Evolutionary conservation across 2,888 invertebrate species (phyloP).

Genomic region (Glaucopsyche alexis): DNA sequence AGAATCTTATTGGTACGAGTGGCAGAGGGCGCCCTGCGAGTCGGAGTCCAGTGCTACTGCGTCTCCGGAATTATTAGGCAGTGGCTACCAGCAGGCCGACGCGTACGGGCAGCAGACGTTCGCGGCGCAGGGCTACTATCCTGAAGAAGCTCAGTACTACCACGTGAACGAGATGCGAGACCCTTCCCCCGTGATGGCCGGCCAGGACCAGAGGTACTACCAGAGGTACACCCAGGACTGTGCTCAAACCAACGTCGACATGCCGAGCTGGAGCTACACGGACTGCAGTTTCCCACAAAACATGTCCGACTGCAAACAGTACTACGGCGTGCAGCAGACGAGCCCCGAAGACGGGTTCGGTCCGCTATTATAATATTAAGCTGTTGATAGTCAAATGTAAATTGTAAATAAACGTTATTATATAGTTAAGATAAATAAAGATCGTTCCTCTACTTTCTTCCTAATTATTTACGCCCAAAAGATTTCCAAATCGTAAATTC

Average conservation of each 20-base stretch:
- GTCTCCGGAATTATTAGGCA: slow-evolving; percentile 77
- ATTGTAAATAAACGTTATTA: slow-evolving; percentile 36
- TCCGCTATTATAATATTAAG: slow-evolving; percentile 60
- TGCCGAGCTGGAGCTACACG: slow-evolving; percentile 63
- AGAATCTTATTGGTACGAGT: slow-evolving; percentile 80
- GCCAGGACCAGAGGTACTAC: slow-evolving; percentile 64
- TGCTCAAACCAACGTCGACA: slow-evolving; percentile 56
- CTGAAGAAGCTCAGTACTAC: slow-evolving; percentile 70
- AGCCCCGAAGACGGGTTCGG: slow-evolving; percentile 62
- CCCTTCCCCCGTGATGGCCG: slow-evolving; percentile 56
- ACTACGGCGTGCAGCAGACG: slow-evolving; percentile 61
- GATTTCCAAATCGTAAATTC: no score
- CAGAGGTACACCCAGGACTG: slow-evolving; percentile 62
- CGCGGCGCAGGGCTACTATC: slow-evolving; percentile 62
- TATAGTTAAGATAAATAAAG: slow-evolving; percentile 32
- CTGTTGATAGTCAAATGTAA: slow-evolving; percentile 42
- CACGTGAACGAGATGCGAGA: slow-evolving; percentile 60
- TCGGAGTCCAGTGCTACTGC: slow-evolving; percentile 78
- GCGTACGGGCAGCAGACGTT: slow-evolving; percentile 65
- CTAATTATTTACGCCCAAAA: slow-evolving; percentile 3
- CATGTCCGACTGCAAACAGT: slow-evolving; percentile 59
- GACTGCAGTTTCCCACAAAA: slow-evolving; percentile 65
- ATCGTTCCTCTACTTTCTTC: slow-evolving; percentile 33
- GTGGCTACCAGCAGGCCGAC: slow-evolving; percentile 64
- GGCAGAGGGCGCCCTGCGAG: slow-evolving; percentile 70